A percentile compares a stretch with the other conserved stretches of the same genome.
These are phyloP conservation scores for Peromyscus nudipes DNA, from an alignment of 2,797 vertebrate species.

Conservation along the genomic window DNA sequence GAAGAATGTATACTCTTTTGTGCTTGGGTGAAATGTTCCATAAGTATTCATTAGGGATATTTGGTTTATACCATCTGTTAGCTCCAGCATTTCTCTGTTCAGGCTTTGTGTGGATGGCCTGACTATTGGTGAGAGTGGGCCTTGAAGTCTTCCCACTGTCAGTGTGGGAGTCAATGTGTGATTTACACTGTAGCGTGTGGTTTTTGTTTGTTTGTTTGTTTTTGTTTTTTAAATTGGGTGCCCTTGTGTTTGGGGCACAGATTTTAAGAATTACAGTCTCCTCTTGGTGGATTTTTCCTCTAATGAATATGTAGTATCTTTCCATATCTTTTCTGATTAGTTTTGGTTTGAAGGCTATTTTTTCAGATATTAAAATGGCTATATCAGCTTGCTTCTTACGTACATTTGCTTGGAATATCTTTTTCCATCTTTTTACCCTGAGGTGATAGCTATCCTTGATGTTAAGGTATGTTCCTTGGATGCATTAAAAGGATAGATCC, in stretches of 20 bases:
- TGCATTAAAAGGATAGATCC: background rate
- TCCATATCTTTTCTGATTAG: background rate
- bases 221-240: no score
- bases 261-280: background rate
- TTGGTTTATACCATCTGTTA: no score
- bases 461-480: background rate
- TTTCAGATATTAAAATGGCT: background rate
- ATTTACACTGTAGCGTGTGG: background rate
- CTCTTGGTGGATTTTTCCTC: background rate
- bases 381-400: background rate
- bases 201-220: background rate
- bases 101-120: background rate
- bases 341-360: background rate
- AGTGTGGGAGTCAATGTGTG: background rate
- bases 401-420: background rate
- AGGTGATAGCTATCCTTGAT: background rate
- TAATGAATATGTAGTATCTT: background rate
- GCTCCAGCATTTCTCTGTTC: background rate
- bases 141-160: background rate
- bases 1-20: no score
- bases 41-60: no score
- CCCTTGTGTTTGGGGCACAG: background rate
- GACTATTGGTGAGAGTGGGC: background rate
- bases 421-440: background rate
- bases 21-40: no score